These are phyloP conservation scores for Charadrius vociferus DNA, from an alignment of 2,113 vertebrate genomes.

Conservation along the genomic window DNA sequence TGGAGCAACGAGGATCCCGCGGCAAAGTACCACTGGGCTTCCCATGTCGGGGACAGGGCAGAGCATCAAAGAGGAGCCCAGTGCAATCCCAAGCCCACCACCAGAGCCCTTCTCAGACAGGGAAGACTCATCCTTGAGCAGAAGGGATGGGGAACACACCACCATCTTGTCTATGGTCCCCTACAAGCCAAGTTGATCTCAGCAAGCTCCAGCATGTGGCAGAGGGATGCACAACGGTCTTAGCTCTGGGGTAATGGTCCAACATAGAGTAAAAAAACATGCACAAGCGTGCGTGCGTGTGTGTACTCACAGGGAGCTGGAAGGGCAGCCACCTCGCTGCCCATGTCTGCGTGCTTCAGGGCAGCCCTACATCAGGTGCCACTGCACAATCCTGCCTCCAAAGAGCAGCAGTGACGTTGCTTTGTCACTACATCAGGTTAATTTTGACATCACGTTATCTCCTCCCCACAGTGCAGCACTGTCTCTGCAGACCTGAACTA, in stretches of 20 bases:
- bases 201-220: background rate
- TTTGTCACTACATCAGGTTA: background rate
- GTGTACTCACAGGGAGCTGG: background rate
- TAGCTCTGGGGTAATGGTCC: no score
- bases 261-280: accelerated
- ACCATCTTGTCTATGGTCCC: background rate
- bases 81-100: no score
- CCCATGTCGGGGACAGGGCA: background rate
- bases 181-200: background rate
- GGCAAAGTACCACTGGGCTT: background rate
- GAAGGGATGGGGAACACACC: background rate
- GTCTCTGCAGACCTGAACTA: background rate
- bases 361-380: background rate
- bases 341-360: no score
- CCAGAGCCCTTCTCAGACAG: background rate
- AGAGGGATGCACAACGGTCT: background rate
- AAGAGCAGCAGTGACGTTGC: background rate
- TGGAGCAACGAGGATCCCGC: background rate
- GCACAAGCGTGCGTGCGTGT: no score
- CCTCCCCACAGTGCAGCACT: no score
- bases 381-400: accelerated
- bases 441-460: accelerated
- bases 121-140: background rate
- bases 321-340: background rate
- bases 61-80: background rate